Conservation (phyloP, 2,113 vertebrate species). For the Okapia johnstoni region DNA sequence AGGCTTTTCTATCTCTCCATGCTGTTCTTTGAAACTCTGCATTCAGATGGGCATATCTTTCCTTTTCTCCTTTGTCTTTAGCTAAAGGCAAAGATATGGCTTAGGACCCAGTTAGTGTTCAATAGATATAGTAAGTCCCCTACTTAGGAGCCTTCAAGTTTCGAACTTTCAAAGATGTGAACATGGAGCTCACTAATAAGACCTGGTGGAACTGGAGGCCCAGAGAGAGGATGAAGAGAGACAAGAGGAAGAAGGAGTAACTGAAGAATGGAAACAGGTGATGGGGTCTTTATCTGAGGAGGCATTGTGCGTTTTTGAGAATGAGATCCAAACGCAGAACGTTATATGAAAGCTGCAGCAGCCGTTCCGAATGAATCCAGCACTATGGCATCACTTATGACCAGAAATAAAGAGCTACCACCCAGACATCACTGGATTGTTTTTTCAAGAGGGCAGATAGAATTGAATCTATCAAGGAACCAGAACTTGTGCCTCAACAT, state of each 20-base stretch:
- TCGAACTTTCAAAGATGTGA: neutral
- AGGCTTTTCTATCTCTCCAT: neutral
- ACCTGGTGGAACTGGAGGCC: neutral
- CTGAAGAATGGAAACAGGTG: neutral
- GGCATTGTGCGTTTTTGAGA: neutral
- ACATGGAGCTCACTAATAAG: neutral
- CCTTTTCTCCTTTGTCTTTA: neutral
- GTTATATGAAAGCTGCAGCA: neutral
- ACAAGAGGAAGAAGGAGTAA: neutral
- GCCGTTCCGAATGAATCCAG: neutral
- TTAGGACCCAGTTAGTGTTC: neutral
- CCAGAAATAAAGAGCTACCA: neutral
- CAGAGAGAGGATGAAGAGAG: neutral
- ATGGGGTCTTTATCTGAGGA: neutral
- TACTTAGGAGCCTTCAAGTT: neutral
- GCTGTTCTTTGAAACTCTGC: neutral
- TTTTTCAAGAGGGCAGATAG: neutral
- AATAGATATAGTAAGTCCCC: neutral
- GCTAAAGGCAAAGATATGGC: neutral
- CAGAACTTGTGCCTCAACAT: neutral
- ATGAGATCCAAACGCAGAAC: neutral
- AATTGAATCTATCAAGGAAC: neutral
- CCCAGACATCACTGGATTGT: neutral
- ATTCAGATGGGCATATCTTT: neutral
- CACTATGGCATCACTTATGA: neutral